phyloP scores from a whole-genome alignment of 2,113 vertebrate genomes.

The Brienomyrus brachyistius region DNA sequence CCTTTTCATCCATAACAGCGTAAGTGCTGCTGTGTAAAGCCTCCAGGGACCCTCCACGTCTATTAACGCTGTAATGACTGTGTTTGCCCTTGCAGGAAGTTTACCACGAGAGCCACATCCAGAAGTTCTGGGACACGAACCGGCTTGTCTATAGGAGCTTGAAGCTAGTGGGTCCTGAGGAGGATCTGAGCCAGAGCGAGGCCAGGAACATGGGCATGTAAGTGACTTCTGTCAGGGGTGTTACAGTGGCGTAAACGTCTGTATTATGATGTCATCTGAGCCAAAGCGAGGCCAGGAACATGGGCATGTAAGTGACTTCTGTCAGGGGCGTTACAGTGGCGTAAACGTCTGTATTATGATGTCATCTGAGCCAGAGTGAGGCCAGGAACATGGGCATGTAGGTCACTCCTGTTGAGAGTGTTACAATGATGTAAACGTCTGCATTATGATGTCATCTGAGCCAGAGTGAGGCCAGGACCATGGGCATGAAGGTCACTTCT shows the following conservation, averaged over 20 bases:
- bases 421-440: too few species aligned
- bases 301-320: conserved; percentile 80
- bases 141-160: conserved; percentile 70
- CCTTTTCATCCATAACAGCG: conserved; percentile 92
- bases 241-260: neutral
- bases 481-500: conserved; percentile 80
- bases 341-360: neutral
- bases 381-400: conserved; percentile 40
- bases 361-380: conserved; percentile 79
- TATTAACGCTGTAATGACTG: neutral
- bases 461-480: conserved; percentile 92
- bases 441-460: conserved; percentile 52
- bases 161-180: conserved; percentile 94
- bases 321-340: neutral
- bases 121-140: conserved; percentile 86
- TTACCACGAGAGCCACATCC: conserved; percentile 94
- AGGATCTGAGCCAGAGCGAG: conserved; percentile 85
- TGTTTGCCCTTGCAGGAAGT: conserved; percentile 71
- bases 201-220: conserved; percentile 99
- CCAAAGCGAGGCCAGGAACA: conserved; percentile 92
- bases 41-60: neutral
- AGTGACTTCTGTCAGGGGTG: conserved; percentile 3
- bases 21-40: conserved; percentile 55
- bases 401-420: too few species aligned
- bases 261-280: conserved; percentile 53